Evolutionary conservation across 2,888 invertebrate genomes (phyloP).

Genomic region (Hoplodrina ambigua): DNA sequence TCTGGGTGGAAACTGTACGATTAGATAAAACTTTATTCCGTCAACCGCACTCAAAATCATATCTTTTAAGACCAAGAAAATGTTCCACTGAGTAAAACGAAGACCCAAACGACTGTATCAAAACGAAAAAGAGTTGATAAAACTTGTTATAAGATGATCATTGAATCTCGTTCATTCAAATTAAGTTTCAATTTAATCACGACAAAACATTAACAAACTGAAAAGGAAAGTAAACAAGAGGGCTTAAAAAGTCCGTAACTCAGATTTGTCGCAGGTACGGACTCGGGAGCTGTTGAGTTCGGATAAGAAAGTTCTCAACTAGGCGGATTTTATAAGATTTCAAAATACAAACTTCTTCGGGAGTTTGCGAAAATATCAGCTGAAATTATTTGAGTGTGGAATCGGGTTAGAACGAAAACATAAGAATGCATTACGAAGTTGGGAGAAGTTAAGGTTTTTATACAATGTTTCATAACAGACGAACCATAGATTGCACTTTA

Average conservation of each 20-base stretch:
- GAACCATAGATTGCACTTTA: neutral
- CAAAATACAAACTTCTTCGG: constrained; percentile 67
- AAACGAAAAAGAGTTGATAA: constrained; percentile 55
- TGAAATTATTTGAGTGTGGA: constrained; percentile 51
- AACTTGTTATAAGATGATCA: constrained; percentile 57
- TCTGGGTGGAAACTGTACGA: constrained; percentile 29
- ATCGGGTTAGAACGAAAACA: constrained; percentile 33
- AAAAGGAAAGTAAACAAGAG: constrained; percentile 72
- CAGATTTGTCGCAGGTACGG: constrained; percentile 74
- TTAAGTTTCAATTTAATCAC: constrained; percentile 67
- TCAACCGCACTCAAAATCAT: constrained; percentile 37
- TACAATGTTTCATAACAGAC: neutral
- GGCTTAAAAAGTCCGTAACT: constrained; percentile 75
- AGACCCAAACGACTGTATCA: constrained; percentile 28
- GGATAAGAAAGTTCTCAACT: constrained; percentile 79
- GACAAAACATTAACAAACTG: constrained; percentile 67
- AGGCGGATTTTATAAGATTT: constrained; percentile 75
- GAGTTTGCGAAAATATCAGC: constrained; percentile 54
- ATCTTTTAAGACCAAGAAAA: constrained; percentile 24
- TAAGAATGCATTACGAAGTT: constrained; percentile 33
- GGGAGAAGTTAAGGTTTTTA: constrained; percentile 8
- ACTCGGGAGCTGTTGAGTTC: constrained; percentile 72
- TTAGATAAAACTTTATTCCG: constrained; percentile 47
- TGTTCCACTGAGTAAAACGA: constrained; percentile 23
- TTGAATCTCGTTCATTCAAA: constrained; percentile 62